These are phyloP conservation scores for Phasia obesa DNA, from an alignment of 2,888 invertebrate species.

Conservation along the genomic window DNA sequence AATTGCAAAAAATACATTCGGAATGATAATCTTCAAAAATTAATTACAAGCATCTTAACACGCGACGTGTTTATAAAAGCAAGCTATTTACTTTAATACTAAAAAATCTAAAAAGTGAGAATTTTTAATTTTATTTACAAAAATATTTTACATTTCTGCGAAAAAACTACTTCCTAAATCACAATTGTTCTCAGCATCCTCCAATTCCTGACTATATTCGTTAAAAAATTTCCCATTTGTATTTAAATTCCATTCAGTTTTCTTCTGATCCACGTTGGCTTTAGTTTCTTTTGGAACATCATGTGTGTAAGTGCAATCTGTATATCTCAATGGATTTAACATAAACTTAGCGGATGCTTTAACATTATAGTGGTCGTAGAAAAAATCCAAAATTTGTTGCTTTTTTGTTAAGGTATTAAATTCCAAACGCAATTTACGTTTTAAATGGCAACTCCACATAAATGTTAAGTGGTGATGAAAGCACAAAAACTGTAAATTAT, in stretches of 20 bases:
- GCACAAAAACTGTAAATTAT: constrained; percentile 89
- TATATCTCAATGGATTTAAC: constrained; percentile 67
- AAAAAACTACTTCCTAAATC: constrained; percentile 75
- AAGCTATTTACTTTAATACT: too few species aligned
- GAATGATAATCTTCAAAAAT: too few species aligned
- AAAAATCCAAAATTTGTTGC: constrained; percentile 87
- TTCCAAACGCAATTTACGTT: constrained; percentile 87
- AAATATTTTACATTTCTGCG: constrained; percentile 68
- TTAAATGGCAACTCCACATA: constrained; percentile 93
- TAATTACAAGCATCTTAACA: too few species aligned
- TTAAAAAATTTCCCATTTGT: constrained; percentile 78
- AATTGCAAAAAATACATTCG: too few species aligned
- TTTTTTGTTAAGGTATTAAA: constrained; percentile 91
- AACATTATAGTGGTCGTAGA: constrained; percentile 85
- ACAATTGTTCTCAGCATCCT: constrained; percentile 69
- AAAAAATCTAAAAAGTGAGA: not conserved
- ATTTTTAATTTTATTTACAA: constrained; percentile 24
- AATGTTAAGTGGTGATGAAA: constrained; percentile 98
- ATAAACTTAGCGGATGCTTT: constrained; percentile 75
- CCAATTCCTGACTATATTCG: constrained; percentile 73
- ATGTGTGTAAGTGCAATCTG: constrained; percentile 75
- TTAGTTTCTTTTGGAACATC: constrained; percentile 70
- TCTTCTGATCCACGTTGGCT: constrained; percentile 3
- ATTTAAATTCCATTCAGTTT: constrained; percentile 71
- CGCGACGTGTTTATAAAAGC: too few species aligned